Evolutionary conservation across 2,888 invertebrate species (phyloP), one percentile per base, ranked within the genome.

Genomic region (Panopea generosa): DNA sequence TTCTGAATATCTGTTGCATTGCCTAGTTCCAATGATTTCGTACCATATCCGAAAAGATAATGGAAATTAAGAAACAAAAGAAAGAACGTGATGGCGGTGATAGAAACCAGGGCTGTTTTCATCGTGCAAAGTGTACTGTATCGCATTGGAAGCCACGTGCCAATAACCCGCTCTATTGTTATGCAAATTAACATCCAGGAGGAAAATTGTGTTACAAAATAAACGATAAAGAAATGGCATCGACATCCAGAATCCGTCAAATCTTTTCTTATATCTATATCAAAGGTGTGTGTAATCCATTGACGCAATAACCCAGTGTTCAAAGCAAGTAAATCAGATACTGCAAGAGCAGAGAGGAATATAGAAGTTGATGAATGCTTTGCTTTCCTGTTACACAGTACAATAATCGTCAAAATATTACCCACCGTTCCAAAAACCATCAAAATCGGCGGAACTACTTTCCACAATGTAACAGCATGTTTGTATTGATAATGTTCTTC

Each of bases 181-280:
- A 75, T 60, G 26, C 75, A 75, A 29, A 69, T 66, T n/a, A 75
- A 24, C 65, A 70, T 75, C 75, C 75, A 75, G 0, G 75, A 75
- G 6, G 75, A 75, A 61, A 49, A 70, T 27, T 75, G 75, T 24
- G 75, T 75, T n/a, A 55, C 55, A 14, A 70, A 22, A 56, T 75
- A 75, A 1, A 75, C 70, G 22, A 75, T 22, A 61, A 60, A 75
- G 61, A 65, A 70, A 22, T 75, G 75, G 1, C 65, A 18, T 38
- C 29, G 59, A 50, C 75, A 75, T 0, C 75, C 75, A 11, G 38
- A 49, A 18, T 43, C 70, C 3, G 66, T 40, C 1, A 65, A 18
- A 33, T 75, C 75, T 7, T 33, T 27, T 18, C 75, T 52, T 16
- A 75, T 70, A 18, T 75, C 75, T 1, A 65, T 6, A 0, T 27